phyloP scores from a whole-genome alignment of 2,888 invertebrate genomes.

The Chydorus sphaericus region DNA sequence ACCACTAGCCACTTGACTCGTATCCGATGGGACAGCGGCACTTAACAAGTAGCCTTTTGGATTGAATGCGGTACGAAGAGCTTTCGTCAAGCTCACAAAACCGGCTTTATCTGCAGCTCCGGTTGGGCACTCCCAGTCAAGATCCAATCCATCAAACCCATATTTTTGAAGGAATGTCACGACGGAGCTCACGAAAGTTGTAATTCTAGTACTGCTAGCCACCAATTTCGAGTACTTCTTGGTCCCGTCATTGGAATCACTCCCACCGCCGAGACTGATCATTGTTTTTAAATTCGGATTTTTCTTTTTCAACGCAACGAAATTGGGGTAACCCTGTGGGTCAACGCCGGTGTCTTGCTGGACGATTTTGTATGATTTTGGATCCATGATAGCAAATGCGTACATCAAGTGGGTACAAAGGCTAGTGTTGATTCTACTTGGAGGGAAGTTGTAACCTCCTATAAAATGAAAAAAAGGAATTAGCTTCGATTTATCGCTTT shows the following conservation, averaged over 20 bases:
- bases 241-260: constrained; percentile 17
- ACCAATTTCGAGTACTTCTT: constrained; percentile 8
- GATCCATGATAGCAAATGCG: constrained; percentile 27
- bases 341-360: constrained; percentile 21
- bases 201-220: constrained; percentile 1
- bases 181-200: constrained; percentile 8
- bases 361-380: constrained; percentile 20
- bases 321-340: constrained; percentile 10
- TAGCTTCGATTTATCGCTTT: too few relatives aligned
- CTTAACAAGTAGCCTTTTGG: constrained; percentile 10
- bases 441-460: background rate
- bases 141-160: constrained; percentile 12
- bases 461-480: too few relatives aligned
- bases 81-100: constrained; percentile 3
- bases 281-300: constrained; percentile 27
- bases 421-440: constrained; percentile 21
- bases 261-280: constrained; percentile 33
- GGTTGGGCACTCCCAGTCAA: constrained; percentile 13
- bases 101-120: constrained; percentile 9
- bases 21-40: constrained; percentile 9
- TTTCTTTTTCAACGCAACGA: constrained; percentile 25
- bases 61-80: constrained; percentile 6
- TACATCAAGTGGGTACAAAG: constrained; percentile 29
- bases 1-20: too few relatives aligned
- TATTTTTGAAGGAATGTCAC: constrained; percentile 5